These are phyloP conservation scores for Orius insidiosus DNA, from an alignment of 1,140 invertebrate genomes.

Conservation along the genomic window DNA sequence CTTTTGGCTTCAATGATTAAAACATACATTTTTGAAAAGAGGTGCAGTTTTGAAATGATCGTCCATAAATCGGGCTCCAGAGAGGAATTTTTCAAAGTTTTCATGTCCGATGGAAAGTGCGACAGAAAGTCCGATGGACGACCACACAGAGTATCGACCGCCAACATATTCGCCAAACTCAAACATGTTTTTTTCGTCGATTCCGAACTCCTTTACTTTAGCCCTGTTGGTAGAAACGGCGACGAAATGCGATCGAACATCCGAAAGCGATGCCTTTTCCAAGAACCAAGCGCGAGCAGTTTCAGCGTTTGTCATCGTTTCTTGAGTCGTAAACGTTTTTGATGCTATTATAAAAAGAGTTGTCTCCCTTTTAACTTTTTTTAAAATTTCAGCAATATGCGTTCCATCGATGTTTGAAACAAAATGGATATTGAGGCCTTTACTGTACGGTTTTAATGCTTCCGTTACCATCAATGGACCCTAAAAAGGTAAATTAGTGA, in stretches of 20 bases:
- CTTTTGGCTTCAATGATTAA: neutral
- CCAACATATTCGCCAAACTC: constrained; percentile 99
- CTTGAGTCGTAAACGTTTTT: constrained; percentile 98
- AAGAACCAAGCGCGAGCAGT: constrained; percentile 95
- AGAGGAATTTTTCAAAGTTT: constrained; percentile 84
- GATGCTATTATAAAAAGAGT: constrained; percentile 96
- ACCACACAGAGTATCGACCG: constrained; percentile 94
- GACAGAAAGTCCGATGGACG: constrained; percentile 94
- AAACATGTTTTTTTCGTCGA: constrained; percentile 96
- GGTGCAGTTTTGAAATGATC: constrained; percentile 79
- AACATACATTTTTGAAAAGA: constrained; percentile 81
- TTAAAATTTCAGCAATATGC: constrained; percentile 86
- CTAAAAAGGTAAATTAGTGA: constrained; percentile 28
- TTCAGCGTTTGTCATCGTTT: constrained; percentile 97
- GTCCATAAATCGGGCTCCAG: constrained; percentile 87
- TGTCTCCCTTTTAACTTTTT: constrained; percentile 81
- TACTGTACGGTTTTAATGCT: constrained; percentile 79
- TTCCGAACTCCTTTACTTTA: constrained; percentile 93
- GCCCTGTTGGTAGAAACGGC: constrained; percentile 88
- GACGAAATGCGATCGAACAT: constrained; percentile 94
- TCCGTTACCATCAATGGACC: constrained; percentile 98
- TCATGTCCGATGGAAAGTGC: constrained; percentile 85
- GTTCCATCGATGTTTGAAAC: constrained; percentile 99
- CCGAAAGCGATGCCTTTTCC: constrained; percentile 26
- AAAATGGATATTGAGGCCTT: constrained; percentile 74